Evolutionary conservation across 2,888 invertebrate species (phyloP).

Genomic region (Pammene fasciana): DNA sequence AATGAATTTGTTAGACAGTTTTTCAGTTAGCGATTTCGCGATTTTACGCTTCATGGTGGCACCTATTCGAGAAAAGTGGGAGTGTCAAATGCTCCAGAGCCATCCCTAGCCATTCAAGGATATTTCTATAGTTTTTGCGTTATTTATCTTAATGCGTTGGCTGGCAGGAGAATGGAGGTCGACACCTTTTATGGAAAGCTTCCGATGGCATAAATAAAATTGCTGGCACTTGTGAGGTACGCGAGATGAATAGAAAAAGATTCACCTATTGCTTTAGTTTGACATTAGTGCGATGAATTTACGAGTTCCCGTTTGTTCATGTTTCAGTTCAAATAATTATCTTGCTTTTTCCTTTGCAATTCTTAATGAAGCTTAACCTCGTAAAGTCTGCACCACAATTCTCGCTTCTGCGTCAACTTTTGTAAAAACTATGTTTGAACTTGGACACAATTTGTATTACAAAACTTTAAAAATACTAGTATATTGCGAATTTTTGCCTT

Average conservation of each 20-base stretch:
- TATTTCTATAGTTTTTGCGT: slow-evolving; percentile 40
- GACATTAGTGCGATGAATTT: slow-evolving; percentile 14
- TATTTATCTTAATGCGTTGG: slow-evolving; percentile 38
- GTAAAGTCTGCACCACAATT: background rate
- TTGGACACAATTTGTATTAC: no score
- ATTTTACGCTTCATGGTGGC: slow-evolving; percentile 80
- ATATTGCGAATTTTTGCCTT: no score
- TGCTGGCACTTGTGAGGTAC: slow-evolving; percentile 27
- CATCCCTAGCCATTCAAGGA: slow-evolving; percentile 31
- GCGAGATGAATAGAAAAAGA: slow-evolving; percentile 19
- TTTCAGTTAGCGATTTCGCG: slow-evolving; percentile 57
- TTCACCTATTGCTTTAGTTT: slow-evolving; percentile 9
- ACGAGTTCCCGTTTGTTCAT: background rate
- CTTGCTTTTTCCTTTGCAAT: background rate
- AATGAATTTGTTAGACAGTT: slow-evolving; percentile 69
- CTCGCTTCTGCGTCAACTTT: background rate
- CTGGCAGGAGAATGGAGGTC: slow-evolving; percentile 28
- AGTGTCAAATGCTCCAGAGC: slow-evolving; percentile 22
- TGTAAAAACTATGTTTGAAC: background rate
- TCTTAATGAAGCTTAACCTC: background rate
- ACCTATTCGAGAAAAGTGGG: slow-evolving; percentile 42
- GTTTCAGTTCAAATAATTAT: slow-evolving; percentile 12
- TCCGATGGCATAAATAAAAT: slow-evolving; percentile 39
- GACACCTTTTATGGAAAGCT: slow-evolving; percentile 40
- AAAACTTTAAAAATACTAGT: no score